Base-by-base conservation (phyloP, 53 echinoderm and acorn worm species). In the Paracentrotus lividus region DNA sequence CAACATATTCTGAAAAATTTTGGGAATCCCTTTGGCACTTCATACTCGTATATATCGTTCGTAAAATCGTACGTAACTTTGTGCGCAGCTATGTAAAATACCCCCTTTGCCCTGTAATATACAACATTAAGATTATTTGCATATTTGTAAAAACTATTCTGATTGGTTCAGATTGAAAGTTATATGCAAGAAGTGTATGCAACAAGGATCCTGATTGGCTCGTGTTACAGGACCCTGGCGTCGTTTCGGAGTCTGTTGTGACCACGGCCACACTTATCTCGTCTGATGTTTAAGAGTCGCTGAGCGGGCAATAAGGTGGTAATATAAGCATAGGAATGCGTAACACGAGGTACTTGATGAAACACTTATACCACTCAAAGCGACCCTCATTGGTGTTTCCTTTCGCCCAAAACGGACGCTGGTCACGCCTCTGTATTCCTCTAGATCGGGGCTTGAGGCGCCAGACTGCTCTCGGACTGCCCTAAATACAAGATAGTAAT, bases 321-420 rank as follows among this genome's bases (percentile, higher is more conserved):
- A 81, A 81, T 81, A 81, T 24, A 81, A 47, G 81, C 81, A 81
- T n/a, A 44, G 81, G 81, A 45, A 81, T 81, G 81, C 81, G 81
- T 45, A 81, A 81, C 81, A 81, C 47, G 47, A 81, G 81, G 81
- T 81, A 10, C 47, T 81, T 49, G 81, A 47, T 81, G 81, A 81
- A 81, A 81, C 49, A 81, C 81, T 81, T 81, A 81, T 81, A 81
- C 81, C 81, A 81, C 81, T 47, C n/a, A 6, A 27, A 81, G 81
- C 13, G 81, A 47, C 26, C 45, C 26, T 81, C 81, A 45, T 12
- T 20, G 81, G 81, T 81, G 81, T 81, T 47, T n/a, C 5, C 81
- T 81, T 81, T 81, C 81, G 81, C 47, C 44, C 47, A 34, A 81
- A 26, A 47, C 26, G 81, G 81, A 45, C 81, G 26, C 27, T 47